Conservation (phyloP, 2,797 vertebrate species). For the Propithecus perrieri region DNA sequence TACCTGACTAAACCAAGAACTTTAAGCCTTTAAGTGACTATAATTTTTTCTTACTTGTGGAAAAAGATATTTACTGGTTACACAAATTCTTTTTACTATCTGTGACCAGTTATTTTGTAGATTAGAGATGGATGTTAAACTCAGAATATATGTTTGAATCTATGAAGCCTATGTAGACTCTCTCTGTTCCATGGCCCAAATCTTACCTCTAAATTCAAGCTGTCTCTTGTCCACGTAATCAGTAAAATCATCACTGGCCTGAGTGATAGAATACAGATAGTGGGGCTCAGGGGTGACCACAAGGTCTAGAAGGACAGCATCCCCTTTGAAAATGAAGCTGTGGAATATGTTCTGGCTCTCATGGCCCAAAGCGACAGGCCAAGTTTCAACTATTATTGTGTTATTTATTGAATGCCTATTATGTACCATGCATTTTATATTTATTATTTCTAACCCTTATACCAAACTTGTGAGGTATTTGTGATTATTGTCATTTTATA, state of each 20-base stretch:
- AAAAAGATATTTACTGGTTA: slow-evolving; percentile 25
- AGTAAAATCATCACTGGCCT: not conserved
- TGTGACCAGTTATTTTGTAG: not conserved
- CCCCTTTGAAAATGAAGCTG: not conserved
- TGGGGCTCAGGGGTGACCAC: not conserved
- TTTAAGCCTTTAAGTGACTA: slow-evolving; percentile 54
- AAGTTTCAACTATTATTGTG: not conserved
- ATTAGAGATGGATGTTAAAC: not conserved
- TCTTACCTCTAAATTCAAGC: not conserved
- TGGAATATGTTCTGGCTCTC: not conserved
- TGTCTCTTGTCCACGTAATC: not conserved
- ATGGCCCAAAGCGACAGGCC: not conserved
- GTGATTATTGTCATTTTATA: not conserved
- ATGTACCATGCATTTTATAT: not conserved
- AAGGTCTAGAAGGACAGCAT: not conserved
- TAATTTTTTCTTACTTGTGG: slow-evolving; percentile 39
- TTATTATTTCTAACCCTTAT: not conserved
- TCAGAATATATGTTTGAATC: not conserved
- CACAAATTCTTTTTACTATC: not conserved
- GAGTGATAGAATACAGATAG: not conserved
- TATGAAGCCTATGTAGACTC: not conserved
- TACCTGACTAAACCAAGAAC: slow-evolving; percentile 52
- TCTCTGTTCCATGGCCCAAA: not conserved
- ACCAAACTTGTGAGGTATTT: not conserved
- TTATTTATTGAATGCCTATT: not conserved